phyloP scores from a whole-genome alignment of 1,140 invertebrate genomes.

The Delia radicum region DNA sequence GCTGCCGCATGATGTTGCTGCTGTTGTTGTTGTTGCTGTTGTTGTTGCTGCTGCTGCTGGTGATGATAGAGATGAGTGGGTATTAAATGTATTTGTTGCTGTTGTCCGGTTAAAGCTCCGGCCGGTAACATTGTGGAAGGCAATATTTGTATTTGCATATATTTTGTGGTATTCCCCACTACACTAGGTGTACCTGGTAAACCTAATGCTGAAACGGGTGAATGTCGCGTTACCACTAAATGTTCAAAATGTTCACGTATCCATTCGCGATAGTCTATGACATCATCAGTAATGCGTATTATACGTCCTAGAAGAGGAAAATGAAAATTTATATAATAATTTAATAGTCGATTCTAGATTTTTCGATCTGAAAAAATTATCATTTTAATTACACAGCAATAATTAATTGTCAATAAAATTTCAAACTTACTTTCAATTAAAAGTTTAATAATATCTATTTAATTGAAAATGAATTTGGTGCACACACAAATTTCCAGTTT shows the following conservation, averaged over 20 bases:
- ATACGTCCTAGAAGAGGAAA: constrained; percentile 67
- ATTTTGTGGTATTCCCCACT: constrained; percentile 29
- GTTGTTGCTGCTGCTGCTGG: constrained; percentile 31
- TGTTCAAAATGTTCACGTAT: constrained; percentile 63
- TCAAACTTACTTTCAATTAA: too few species aligned
- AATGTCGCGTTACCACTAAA: constrained; percentile 40
- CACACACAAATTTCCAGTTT: too few species aligned
- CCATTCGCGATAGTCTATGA: constrained; percentile 85
- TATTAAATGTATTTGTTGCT: constrained; percentile 26
- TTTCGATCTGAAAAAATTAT: too few species aligned
- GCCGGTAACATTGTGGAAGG: constrained; percentile 36
- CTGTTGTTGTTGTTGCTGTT: constrained; percentile 31
- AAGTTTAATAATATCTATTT: too few species aligned
- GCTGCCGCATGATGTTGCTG: constrained; percentile 28
- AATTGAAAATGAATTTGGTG: too few species aligned
- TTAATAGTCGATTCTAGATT: too few species aligned
- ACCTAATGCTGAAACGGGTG: constrained; percentile 38
- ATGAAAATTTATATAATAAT: too few species aligned
- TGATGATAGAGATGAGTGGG: constrained; percentile 36
- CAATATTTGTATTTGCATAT: constrained; percentile 38
- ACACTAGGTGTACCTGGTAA: constrained; percentile 38
- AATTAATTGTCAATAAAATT: too few species aligned
- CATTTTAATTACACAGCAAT: too few species aligned
- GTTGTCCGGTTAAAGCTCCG: constrained; percentile 28
- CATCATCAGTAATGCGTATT: constrained; percentile 89